phyloP scores from a whole-genome alignment of 2,113 vertebrate species.

The Ibidorhyncha struthersii region DNA sequence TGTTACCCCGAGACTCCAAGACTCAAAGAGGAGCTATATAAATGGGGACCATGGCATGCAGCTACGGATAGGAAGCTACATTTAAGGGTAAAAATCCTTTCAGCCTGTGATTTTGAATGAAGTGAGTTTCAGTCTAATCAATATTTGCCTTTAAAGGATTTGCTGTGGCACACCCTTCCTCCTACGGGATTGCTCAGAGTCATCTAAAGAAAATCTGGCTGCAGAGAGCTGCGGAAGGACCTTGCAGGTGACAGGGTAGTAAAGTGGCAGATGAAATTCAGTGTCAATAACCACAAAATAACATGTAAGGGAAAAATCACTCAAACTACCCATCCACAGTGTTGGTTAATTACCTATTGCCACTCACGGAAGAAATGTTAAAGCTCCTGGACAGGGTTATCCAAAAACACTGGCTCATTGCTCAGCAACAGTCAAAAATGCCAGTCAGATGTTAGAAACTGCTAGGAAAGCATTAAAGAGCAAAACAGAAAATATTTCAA shows the following conservation, averaged over 20 bases:
- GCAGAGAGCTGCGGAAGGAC: not conserved
- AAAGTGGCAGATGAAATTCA: not conserved
- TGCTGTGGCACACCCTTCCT: not conserved
- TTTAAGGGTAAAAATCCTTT: not conserved
- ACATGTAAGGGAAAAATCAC: not conserved
- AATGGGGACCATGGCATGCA: not conserved
- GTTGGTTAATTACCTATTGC: not conserved
- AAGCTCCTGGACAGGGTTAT: not conserved
- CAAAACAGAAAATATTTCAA: not conserved
- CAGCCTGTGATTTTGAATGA: not conserved
- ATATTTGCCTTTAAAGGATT: not conserved
- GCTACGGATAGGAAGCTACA: not conserved
- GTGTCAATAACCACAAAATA: not conserved
- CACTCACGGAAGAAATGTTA: not conserved
- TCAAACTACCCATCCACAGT: not conserved
- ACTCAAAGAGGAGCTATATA: not conserved
- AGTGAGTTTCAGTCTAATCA: not conserved
- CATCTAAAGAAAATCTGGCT: not conserved
- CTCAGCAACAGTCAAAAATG: not conserved
- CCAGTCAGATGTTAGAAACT: not conserved
- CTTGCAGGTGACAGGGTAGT: not conserved
- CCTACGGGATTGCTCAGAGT: not conserved
- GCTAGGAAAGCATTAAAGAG: not conserved
- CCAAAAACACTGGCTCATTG: not conserved
- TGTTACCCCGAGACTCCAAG: fast-evolving